Evolutionary conservation across 2,797 vertebrate genomes (phyloP).

Genomic region (Chanos chanos): DNA sequence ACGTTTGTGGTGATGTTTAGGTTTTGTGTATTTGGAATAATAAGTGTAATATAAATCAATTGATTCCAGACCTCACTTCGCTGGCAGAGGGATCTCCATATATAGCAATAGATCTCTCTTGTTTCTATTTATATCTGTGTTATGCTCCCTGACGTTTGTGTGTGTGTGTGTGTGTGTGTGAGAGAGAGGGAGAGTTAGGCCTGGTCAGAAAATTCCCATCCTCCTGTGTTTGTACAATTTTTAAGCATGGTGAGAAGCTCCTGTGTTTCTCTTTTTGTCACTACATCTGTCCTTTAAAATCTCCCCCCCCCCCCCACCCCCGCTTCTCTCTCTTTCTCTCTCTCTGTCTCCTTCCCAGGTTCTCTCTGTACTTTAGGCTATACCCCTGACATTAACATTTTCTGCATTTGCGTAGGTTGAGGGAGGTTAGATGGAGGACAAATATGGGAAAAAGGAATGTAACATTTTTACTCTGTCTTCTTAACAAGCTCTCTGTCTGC

Average conservation of each 20-base stretch:
- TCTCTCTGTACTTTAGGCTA: neutral
- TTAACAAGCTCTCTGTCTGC: neutral
- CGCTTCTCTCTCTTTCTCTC: constrained; percentile 18
- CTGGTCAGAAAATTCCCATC: no score
- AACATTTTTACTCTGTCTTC: constrained; percentile 5
- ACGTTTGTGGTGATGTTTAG: neutral
- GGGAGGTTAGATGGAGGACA: no score
- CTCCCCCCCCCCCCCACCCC: no score
- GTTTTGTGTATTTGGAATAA: constrained; percentile 37
- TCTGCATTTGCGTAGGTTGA: no score
- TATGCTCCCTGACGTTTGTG: constrained; percentile 48
- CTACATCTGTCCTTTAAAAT: no score
- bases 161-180: neutral
- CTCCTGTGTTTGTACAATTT: neutral
- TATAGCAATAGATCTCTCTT: constrained; percentile 67
- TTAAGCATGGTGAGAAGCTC: neutral
- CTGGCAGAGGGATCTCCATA: constrained; percentile 64
- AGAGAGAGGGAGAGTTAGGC: neutral
- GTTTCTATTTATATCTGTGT: constrained; percentile 62
- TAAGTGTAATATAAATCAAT: constrained; percentile 56
- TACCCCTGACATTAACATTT: no score
- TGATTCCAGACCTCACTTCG: constrained; percentile 46
- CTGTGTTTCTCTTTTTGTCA: neutral
- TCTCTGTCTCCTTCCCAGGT: constrained; percentile 6
- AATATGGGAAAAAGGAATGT: no score